Evolutionary conservation across 2,113 vertebrate genomes (phyloP), one percentile per base, ranked within the genome.

Genomic region (Pachypanchax playfairii): DNA sequence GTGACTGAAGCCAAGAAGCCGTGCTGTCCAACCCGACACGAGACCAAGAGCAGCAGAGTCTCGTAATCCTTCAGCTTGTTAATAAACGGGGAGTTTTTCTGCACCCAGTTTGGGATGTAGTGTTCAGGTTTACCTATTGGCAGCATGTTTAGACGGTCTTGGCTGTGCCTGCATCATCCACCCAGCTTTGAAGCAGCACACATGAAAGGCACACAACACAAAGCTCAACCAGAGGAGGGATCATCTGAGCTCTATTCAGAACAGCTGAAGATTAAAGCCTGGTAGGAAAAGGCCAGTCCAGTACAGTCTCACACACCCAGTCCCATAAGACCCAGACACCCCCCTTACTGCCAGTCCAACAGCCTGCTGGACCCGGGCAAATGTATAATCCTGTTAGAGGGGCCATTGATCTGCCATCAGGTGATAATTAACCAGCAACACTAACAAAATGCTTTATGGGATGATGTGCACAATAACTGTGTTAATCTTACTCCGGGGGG

Each of bases 111-210:
- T n/a, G n/a, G n/a, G n/a, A n/a, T n/a, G n/a, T n/a, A n/a, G n/a
- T n/a, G n/a, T n/a, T n/a, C n/a, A n/a, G n/a, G n/a, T n/a, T n/a
- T 26, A 6, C 15, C 3, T 24, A 38, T 52, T 28, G 26, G 33
- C 29, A 44, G 21, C 9, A 9, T 58, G 25, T 61, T 61, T 6
- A 20, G 53, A 21, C 49, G 48, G 21, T 20, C 79, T 57, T 79
- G 62, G 62, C 69, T 57, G 28, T 0, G 11, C 24, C 9, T 31
- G 57, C 64, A n/a, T 59, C 52, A 54, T 49, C 15, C 60, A 17
- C 67, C 38, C 68, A 8, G 65, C 73, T 86, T 80, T 85, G 82
- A 78, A 82, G 66, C 65, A 41, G 62, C 49, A 50, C n/a, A 51
- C 78, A 79, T 75, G 69, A 81, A 80, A 73, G 82, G 66, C 70